phyloP scores from a whole-genome alignment of 2,797 vertebrate species.

The Chloroceryle inda region DNA sequence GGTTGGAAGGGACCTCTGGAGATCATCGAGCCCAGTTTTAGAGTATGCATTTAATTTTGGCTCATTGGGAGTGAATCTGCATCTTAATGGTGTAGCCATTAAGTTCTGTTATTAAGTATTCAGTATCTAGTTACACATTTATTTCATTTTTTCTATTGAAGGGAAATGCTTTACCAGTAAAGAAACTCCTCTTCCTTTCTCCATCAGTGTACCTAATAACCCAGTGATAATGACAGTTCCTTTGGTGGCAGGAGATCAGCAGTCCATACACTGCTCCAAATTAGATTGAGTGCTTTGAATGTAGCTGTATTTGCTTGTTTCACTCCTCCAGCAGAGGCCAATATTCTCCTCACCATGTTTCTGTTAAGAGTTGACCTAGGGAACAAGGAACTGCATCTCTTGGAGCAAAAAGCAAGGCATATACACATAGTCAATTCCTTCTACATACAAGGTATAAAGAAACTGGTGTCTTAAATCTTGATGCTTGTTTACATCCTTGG shows the following conservation, averaged over 20 bases:
- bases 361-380: neutral
- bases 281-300: neutral
- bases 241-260: neutral
- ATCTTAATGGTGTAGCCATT: neutral
- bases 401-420: neutral
- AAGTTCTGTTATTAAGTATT: neutral
- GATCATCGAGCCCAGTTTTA: neutral
- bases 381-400: neutral
- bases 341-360: neutral
- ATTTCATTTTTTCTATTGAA: neutral
- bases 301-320: neutral
- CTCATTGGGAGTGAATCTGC: neutral
- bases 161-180: neutral
- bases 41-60: neutral
- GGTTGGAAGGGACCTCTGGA: no score
- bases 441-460: neutral
- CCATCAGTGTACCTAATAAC: neutral
- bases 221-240: neutral
- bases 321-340: neutral
- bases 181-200: neutral
- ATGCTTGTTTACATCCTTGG: neutral
- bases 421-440: neutral
- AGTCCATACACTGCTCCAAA: neutral
- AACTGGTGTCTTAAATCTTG: neutral
- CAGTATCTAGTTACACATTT: neutral